These are phyloP conservation scores for Brachycybe producta DNA, from an alignment of 2,888 invertebrate species.

Conservation along the genomic window DNA sequence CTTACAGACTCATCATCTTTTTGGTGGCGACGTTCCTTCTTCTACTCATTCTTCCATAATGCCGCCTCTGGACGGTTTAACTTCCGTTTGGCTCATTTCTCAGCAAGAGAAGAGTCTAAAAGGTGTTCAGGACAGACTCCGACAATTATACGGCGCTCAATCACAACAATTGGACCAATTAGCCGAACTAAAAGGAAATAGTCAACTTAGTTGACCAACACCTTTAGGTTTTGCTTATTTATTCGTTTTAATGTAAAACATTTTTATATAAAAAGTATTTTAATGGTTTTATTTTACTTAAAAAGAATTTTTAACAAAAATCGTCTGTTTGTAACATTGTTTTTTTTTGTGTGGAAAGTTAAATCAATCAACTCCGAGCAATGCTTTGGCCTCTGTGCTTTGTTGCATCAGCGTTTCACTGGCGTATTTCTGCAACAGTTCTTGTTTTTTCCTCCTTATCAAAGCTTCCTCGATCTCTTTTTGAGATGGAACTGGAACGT, in stretches of 20 bases:
- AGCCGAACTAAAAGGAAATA: neutral
- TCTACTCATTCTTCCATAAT: neutral
- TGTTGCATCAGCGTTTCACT: slow-evolving; percentile 33
- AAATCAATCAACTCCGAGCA: slow-evolving; percentile 30
- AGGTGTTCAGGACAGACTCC: neutral
- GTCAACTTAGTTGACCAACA: neutral
- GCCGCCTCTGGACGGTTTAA: neutral
- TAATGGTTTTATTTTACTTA: no score
- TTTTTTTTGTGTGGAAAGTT: no score
- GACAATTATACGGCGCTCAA: neutral
- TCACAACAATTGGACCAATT: neutral
- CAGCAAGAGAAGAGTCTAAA: neutral
- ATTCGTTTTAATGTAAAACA: neutral
- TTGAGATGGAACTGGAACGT: slow-evolving; percentile 87
- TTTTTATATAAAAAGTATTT: neutral
- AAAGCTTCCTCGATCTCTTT: slow-evolving; percentile 80
- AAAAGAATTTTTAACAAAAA: neutral
- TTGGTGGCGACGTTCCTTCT: neutral
- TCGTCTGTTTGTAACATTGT: neutral
- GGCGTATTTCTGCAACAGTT: slow-evolving; percentile 71
- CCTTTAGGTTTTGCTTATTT: neutral
- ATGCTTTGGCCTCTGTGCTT: slow-evolving; percentile 33
- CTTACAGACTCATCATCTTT: neutral
- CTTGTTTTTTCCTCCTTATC: slow-evolving; percentile 76
- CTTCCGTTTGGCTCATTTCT: neutral